Evolutionary conservation across 2,797 vertebrate species (phyloP).

Genomic region (Artibeus lituratus): DNA sequence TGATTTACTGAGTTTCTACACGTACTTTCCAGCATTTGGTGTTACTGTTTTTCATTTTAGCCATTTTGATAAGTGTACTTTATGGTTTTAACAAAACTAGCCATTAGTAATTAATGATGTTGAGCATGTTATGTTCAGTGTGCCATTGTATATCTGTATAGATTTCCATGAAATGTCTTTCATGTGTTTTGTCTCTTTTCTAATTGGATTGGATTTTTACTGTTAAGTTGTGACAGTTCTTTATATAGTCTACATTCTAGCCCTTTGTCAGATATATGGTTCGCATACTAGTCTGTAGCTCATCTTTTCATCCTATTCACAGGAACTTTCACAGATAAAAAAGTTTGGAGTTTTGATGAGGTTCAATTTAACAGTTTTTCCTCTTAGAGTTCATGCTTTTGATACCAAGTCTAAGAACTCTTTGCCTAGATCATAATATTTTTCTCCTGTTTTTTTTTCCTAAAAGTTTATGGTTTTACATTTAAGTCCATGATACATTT

Average conservation of each 20-base stretch:
- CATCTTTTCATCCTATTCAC: not conserved
- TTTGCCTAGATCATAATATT: not conserved
- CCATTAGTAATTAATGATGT: not conserved
- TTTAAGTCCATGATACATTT: not conserved
- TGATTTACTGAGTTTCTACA: too few relatives aligned
- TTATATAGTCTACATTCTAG: not conserved
- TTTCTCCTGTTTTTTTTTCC: not conserved
- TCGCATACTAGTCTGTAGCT: not conserved
- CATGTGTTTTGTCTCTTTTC: not conserved
- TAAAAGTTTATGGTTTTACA: not conserved
- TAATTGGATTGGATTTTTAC: not conserved
- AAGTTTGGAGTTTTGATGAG: not conserved
- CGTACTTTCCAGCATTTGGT: not conserved
- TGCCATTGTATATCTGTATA: not conserved
- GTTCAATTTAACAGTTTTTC: not conserved
- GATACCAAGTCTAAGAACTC: not conserved
- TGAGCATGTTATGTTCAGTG: not conserved
- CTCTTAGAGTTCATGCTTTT: not conserved
- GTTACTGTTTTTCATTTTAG: not conserved
- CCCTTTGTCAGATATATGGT: not conserved
- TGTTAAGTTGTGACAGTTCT: not conserved
- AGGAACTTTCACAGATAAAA: not conserved
- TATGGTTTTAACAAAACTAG: not conserved
- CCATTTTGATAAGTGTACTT: not conserved
- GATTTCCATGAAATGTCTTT: not conserved